Percentiles rank a stretch among this genome's conserved stretches.
These are phyloP conservation scores for Danio albolineatus DNA, from an alignment of 2,797 vertebrate genomes.

Conservation along the genomic window DNA sequence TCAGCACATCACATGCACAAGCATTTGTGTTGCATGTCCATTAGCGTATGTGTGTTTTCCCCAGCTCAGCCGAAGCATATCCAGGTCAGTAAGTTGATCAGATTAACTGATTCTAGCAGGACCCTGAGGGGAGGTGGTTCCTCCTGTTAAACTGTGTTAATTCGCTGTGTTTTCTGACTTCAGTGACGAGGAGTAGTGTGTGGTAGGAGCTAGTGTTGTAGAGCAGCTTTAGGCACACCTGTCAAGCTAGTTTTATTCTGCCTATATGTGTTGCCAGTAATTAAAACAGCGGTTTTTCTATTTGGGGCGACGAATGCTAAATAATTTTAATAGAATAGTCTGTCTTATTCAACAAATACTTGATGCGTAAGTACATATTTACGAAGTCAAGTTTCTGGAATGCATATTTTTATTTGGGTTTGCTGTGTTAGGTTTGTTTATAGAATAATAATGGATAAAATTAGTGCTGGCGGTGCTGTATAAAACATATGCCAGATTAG, in stretches of 20 bases:
- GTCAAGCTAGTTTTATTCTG: neutral
- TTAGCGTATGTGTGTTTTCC: slow-evolving; percentile 42
- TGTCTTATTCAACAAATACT: neutral
- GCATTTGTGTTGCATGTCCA: slow-evolving; percentile 11
- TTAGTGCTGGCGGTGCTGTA: too few relatives aligned
- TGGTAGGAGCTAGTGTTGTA: neutral
- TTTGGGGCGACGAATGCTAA: neutral
- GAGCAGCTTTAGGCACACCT: neutral
- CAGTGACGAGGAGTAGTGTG: neutral
- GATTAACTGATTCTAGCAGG: slow-evolving; percentile 62
- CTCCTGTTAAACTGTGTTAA: slow-evolving; percentile 38
- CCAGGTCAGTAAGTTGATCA: slow-evolving; percentile 66
- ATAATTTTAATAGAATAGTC: neutral
- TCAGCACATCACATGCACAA: neutral
- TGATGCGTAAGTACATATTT: neutral
- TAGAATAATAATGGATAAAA: too few relatives aligned
- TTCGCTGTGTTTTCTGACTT: slow-evolving; percentile 14
- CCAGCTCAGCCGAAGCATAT: slow-evolving; percentile 56
- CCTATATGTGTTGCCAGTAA: neutral
- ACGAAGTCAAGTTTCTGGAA: neutral
- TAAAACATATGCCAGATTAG: too few relatives aligned
- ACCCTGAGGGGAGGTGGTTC: slow-evolving; percentile 49
- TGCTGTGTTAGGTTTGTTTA: too few relatives aligned
- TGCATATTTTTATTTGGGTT: neutral
- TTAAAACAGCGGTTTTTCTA: neutral